Conservation (phyloP, 1,140 invertebrate genomes). For the Zophobas morio region DNA sequence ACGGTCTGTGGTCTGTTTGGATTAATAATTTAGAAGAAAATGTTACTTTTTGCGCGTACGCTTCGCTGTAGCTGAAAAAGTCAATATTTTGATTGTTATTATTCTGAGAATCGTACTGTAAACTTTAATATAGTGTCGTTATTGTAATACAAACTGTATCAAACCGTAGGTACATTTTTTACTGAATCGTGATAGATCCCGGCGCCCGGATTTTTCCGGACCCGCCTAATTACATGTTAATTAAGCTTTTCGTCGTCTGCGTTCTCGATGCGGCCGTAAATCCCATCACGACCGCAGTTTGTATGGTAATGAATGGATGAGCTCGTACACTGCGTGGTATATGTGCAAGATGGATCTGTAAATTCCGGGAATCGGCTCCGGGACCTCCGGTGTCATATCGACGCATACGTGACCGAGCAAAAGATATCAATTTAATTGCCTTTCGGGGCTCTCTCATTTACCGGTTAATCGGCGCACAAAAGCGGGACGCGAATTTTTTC, state of each 20-base stretch:
- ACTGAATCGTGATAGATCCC: too few relatives aligned
- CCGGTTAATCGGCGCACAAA: background rate
- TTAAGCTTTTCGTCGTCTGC: slow-evolving; percentile 28
- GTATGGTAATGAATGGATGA: slow-evolving; percentile 45
- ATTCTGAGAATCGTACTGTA: background rate
- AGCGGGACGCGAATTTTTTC: too few relatives aligned
- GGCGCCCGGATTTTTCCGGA: background rate
- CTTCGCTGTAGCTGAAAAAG: background rate
- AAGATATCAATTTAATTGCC: slow-evolving; percentile 14
- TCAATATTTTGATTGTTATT: slow-evolving; percentile 2
- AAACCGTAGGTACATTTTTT: too few relatives aligned
- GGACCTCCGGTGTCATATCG: slow-evolving; percentile 28
- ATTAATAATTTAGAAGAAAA: slow-evolving; percentile 19
- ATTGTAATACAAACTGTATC: too few relatives aligned
- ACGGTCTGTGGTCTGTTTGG: slow-evolving; percentile 14
- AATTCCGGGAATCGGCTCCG: slow-evolving; percentile 21
- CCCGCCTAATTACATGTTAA: slow-evolving; percentile 44
- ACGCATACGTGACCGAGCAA: slow-evolving; percentile 29
- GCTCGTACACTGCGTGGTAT: slow-evolving; percentile 23
- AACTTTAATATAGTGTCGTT: too few relatives aligned
- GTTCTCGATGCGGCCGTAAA: slow-evolving; percentile 27
- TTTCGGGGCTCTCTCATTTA: background rate
- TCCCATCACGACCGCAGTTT: slow-evolving; percentile 38
- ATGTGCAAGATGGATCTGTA: slow-evolving; percentile 24
- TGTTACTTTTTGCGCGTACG: background rate